Evolutionary conservation across 2,113 vertebrate species (phyloP).

Genomic region (Pseudopipra pipra): DNA sequence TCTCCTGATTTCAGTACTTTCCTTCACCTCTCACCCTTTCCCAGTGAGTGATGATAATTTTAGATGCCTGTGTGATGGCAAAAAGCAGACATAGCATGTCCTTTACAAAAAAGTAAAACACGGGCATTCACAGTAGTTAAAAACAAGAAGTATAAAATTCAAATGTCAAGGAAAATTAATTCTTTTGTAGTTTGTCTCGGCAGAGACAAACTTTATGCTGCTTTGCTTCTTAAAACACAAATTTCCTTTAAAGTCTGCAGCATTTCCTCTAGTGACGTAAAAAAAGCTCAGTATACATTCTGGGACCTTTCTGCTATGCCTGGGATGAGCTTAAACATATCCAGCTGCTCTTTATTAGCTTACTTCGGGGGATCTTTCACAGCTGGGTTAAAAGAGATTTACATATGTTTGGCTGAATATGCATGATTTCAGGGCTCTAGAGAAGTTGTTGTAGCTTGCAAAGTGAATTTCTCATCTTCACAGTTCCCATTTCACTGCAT

Average conservation of each 20-base stretch:
- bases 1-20: slow-evolving; percentile 4
- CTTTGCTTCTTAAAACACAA: slow-evolving; percentile 48
- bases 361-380: slow-evolving; percentile 28
- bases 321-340: slow-evolving; percentile 25
- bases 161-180: slow-evolving; percentile 64
- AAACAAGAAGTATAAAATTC: background rate
- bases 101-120: slow-evolving; percentile 13
- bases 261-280: slow-evolving; percentile 26
- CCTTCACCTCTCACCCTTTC: background rate
- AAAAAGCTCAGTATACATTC: slow-evolving; percentile 23
- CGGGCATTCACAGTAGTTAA: background rate
- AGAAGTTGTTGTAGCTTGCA: slow-evolving; percentile 26
- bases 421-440: background rate
- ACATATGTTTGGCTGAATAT: background rate
- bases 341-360: slow-evolving; percentile 26
- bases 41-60: background rate
- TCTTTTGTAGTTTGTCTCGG: slow-evolving; percentile 22
- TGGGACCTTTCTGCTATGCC: slow-evolving; percentile 24
- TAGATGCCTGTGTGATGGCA: background rate
- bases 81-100: background rate
- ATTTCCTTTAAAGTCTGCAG: slow-evolving; percentile 43
- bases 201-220: slow-evolving; percentile 15
- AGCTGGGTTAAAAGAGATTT: slow-evolving; percentile 35
- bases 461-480: background rate
- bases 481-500: background rate